Conservation (phyloP, 2,888 invertebrate genomes). For the Pseudolycoriella hygida region DNA sequence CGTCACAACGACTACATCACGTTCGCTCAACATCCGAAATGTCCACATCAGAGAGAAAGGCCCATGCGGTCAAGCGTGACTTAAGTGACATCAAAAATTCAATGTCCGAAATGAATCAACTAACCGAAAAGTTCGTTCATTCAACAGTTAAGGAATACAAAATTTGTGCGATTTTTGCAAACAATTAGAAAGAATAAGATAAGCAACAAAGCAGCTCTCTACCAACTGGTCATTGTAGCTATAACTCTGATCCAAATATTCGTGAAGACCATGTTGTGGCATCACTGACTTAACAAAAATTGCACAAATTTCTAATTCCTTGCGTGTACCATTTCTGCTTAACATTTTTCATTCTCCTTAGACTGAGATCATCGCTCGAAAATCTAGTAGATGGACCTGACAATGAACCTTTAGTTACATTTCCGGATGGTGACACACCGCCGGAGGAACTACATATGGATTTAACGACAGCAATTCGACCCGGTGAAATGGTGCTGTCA, state of each 20-base stretch:
- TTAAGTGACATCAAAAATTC: conserved; percentile 49
- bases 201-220: too few relatives aligned
- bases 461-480: conserved; percentile 20
- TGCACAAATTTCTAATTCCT: too few relatives aligned
- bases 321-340: neutral
- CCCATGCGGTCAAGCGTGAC: conserved; percentile 66
- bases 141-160: too few relatives aligned
- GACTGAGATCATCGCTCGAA: conserved; percentile 57
- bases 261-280: too few relatives aligned
- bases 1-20: conserved; percentile 34
- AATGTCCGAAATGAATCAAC: conserved; percentile 47
- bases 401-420: conserved; percentile 56
- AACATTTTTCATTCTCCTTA: conserved; percentile 15
- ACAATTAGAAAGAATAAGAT: too few relatives aligned
- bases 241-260: too few relatives aligned
- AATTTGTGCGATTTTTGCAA: too few relatives aligned
- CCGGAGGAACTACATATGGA: conserved; percentile 26
- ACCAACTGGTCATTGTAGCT: too few relatives aligned
- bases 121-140: conserved; percentile 11
- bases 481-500: neutral
- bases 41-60: conserved; percentile 55
- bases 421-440: conserved; percentile 62
- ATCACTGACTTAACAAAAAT: too few relatives aligned
- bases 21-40: conserved; percentile 26
- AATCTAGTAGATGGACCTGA: conserved; percentile 53